A percentile compares a stretch with the other conserved stretches of the same genome.
Conservation (phyloP, 2,113 vertebrate species). For the Oreochromis niloticus region DNA sequence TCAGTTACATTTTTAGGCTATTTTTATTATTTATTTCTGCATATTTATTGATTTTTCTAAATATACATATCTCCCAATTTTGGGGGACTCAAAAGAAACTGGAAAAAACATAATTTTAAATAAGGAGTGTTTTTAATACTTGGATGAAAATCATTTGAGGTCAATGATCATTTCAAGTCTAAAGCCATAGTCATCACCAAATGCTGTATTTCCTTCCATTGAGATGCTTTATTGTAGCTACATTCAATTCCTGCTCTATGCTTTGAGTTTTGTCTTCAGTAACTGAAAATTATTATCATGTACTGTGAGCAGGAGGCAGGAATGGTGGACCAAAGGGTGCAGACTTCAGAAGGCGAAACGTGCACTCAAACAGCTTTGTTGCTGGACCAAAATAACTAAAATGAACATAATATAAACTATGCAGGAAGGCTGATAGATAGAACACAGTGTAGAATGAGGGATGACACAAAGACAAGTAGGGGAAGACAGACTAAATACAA, state of each 20-base stretch:
- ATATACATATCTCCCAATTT: fast-evolving
- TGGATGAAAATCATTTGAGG: neutral
- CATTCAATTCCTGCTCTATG: neutral
- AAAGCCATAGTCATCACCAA: neutral
- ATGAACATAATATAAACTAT: neutral
- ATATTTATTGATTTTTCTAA: neutral
- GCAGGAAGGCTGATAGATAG: neutral
- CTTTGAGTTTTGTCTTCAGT: neutral
- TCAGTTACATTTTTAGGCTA: neutral
- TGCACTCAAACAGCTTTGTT: neutral
- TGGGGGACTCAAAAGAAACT: neutral
- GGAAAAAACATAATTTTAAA: neutral
- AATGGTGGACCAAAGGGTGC: neutral
- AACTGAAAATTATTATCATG: neutral
- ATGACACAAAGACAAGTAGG: neutral
- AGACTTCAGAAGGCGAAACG: neutral
- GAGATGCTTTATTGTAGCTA: fast-evolving
- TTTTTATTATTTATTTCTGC: neutral
- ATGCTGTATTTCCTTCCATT: neutral
- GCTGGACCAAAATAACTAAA: neutral
- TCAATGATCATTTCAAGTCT: neutral
- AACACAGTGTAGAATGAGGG: neutral
- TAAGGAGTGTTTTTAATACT: neutral
- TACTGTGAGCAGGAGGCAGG: neutral
- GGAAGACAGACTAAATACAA: neutral